Evolutionary conservation across 1,140 invertebrate species (phyloP).

Genomic region (Cheumatopsyche charites): DNA sequence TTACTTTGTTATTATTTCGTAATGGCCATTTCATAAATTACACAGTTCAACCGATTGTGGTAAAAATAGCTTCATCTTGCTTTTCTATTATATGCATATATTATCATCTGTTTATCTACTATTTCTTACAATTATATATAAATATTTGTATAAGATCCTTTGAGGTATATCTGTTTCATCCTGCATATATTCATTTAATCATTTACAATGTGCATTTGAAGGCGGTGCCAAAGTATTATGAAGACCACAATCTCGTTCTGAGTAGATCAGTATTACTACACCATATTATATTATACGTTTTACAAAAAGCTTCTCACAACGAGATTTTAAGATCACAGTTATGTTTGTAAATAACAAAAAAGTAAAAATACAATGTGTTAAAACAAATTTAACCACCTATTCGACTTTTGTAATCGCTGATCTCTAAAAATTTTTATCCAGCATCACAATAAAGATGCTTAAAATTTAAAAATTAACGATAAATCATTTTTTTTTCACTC

Average conservation of each 20-base stretch:
- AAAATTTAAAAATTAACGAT: slow-evolving; percentile 6
- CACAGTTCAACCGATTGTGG: slow-evolving; percentile 39
- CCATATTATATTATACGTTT: slow-evolving; percentile 29
- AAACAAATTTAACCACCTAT: slow-evolving; percentile 23
- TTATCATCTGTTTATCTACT: slow-evolving; percentile 46
- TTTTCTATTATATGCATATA: slow-evolving; percentile 46
- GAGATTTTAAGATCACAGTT: slow-evolving; percentile 47
- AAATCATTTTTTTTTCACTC: not conserved
- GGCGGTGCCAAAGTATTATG: slow-evolving; percentile 45
- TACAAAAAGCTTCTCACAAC: slow-evolving; percentile 41
- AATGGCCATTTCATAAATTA: slow-evolving; percentile 41
- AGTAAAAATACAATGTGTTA: slow-evolving; percentile 26
- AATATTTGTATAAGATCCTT: slow-evolving; percentile 49
- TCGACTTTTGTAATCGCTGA: slow-evolving; percentile 26
- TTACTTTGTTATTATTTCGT: slow-evolving; percentile 33
- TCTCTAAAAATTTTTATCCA: not conserved
- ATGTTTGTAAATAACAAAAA: slow-evolving; percentile 40
- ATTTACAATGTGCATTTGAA: slow-evolving; percentile 29
- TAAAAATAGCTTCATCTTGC: slow-evolving; percentile 49
- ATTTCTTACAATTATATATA: slow-evolving; percentile 49
- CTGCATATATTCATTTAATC: slow-evolving; percentile 41
- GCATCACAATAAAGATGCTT: slow-evolving; percentile 1
- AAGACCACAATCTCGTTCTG: slow-evolving; percentile 47
- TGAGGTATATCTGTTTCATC: slow-evolving; percentile 49
- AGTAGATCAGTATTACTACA: slow-evolving; percentile 32